A percentile compares a stretch with the other conserved stretches of the same genome.
Conservation (phyloP, 2,888 invertebrate species). For the Archips crataeganus region DNA sequence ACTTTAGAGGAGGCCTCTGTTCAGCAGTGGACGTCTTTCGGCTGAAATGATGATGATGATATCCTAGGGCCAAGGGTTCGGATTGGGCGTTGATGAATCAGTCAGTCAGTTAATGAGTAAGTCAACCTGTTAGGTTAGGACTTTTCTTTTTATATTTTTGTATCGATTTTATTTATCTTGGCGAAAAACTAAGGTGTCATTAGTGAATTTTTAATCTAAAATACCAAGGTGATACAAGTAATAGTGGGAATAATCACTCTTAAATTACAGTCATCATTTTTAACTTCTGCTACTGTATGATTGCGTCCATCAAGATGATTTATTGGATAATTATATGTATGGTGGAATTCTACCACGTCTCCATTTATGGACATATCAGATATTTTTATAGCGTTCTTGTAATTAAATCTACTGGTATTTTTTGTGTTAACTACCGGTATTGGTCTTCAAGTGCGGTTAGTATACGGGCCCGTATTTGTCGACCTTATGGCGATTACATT, state of each 20-base stretch:
- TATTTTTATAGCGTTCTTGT: neutral
- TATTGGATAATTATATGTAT: conserved; percentile 23
- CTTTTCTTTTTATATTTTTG: too few relatives aligned
- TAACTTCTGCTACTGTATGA: conserved; percentile 30
- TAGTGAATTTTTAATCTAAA: neutral
- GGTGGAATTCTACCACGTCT: conserved; percentile 19
- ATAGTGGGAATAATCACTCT: conserved; percentile 19
- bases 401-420: neutral
- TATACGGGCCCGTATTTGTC: too few relatives aligned
- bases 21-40: too few relatives aligned
- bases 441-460: too few relatives aligned
- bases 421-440: neutral
- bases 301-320: conserved; percentile 34
- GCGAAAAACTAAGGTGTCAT: neutral
- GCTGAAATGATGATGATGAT: too few relatives aligned
- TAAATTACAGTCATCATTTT: conserved; percentile 25
- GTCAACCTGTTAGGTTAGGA: too few relatives aligned
- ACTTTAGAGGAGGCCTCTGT: too few relatives aligned
- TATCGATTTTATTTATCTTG: too few relatives aligned
- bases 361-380: conserved; percentile 10
- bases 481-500: too few relatives aligned
- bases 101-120: too few relatives aligned
- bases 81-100: too few relatives aligned
- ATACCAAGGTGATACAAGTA: neutral
- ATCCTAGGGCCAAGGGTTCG: too few relatives aligned